These are phyloP conservation scores for Drosophila mauritiana DNA, from an alignment of 1,140 invertebrate genomes.

Conservation along the genomic window DNA sequence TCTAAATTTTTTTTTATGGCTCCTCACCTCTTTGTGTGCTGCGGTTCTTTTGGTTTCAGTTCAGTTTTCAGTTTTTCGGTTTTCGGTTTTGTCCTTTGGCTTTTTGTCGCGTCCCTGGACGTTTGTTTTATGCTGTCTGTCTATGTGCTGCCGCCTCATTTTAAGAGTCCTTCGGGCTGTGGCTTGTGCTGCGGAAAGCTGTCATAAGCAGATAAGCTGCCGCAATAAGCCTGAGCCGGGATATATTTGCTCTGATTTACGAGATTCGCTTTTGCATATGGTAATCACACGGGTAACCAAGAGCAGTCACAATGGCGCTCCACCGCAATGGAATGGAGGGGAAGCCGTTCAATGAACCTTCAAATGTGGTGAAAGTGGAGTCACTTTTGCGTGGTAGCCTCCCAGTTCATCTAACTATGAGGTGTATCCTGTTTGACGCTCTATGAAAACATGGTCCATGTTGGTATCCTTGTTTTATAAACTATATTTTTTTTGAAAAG, in stretches of 20 bases:
- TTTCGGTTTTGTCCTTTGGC: constrained; percentile 72
- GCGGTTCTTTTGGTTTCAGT: constrained; percentile 55
- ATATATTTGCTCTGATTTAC: constrained; percentile 84
- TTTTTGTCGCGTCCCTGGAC: constrained; percentile 69
- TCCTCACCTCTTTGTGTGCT: constrained; percentile 49
- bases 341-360: constrained; percentile 68
- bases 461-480: too few species aligned
- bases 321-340: background rate
- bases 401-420: too few species aligned
- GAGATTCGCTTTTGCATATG: constrained; percentile 83
- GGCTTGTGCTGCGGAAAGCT: constrained; percentile 73
- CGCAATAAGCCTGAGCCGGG: constrained; percentile 81
- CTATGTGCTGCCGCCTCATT: constrained; percentile 69
- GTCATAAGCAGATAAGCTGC: constrained; percentile 84
- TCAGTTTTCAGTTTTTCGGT: constrained; percentile 17
- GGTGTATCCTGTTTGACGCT: too few species aligned
- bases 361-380: constrained; percentile 24
- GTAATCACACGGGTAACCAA: constrained; percentile 67
- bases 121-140: constrained; percentile 79
- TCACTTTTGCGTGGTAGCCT: background rate
- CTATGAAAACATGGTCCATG: too few species aligned
- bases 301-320: constrained; percentile 9
- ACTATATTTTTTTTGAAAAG: too few species aligned
- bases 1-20: constrained; percentile 52
- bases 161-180: constrained; percentile 22